phyloP scores from a whole-genome alignment of 2,113 vertebrate species.

The Ondatra zibethicus region DNA sequence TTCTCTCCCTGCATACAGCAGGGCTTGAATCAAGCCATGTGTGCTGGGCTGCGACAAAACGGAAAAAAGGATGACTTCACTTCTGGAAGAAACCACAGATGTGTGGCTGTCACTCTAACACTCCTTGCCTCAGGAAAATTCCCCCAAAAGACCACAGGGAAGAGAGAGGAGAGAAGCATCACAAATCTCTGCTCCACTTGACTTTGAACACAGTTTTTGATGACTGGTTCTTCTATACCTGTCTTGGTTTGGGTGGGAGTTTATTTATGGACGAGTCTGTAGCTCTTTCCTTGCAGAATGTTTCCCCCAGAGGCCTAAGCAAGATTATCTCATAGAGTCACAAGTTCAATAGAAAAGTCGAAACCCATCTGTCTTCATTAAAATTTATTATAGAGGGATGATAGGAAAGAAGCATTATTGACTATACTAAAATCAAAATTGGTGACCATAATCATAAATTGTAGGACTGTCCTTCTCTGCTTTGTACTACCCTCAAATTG shows the following conservation, averaged over 20 bases:
- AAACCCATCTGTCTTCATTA: background rate
- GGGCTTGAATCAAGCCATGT: background rate
- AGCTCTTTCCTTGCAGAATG: background rate
- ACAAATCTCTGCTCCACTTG: background rate
- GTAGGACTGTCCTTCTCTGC: background rate
- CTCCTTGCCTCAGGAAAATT: background rate
- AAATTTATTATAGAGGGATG: background rate
- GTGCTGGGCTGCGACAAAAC: background rate
- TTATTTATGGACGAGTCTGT: background rate
- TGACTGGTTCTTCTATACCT: background rate
- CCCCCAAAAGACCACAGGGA: background rate
- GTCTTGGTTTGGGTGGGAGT: background rate
- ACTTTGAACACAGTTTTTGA: slow-evolving; percentile 13
- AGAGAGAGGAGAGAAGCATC: background rate
- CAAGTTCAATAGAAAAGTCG: background rate
- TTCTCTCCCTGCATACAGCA: background rate
- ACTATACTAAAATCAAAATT: slow-evolving; percentile 17
- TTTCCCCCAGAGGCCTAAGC: background rate
- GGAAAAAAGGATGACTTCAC: background rate
- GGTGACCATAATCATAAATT: background rate
- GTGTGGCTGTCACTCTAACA: background rate
- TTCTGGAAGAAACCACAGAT: slow-evolving; percentile 10
- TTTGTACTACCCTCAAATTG: background rate
- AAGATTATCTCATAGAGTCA: background rate
- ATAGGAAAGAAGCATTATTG: background rate